Base-by-base conservation (phyloP, 2,113 vertebrate genomes). In the Macrotus californicus region DNA sequence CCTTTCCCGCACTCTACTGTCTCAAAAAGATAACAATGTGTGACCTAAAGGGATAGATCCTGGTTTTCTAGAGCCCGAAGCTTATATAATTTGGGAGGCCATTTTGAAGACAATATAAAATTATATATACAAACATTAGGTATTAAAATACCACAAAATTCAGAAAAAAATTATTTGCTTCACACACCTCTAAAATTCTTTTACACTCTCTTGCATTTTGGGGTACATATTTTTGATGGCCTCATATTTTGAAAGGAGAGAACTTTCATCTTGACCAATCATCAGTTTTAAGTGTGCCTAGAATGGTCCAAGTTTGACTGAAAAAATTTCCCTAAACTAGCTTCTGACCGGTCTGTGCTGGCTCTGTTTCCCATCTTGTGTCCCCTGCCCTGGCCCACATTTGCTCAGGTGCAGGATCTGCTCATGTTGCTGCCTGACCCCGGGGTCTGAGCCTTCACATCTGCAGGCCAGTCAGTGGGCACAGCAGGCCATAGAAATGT, bases 381-480 rank as follows among this genome's bases (percentile, higher is more conserved):
- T 79, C 52, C 85, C 31, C 61, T 77, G n/a, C 4, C 16, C 11
- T 6, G 15, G 12, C 54, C 67, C 72, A 46, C 7, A 16, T 10
- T 24, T 3, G n/a, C 16, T 18, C 61, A 26, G n/a, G 34, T 34
- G 48, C 56, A 41, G 36, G 48, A 43, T 5, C 2, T 39, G 39
- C 39, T 56, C 8, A 1, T 14, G 2, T 22, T 4, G 2, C 7
- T 48, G 24, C 14, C 0, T 0, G 67, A 76, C 48, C 48, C 48
- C 41, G 39, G 41, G 59, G 43, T 59, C 75, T 16, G 56, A 85
- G 79, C 79, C 70, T 43, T 83, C 41, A 0, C 7, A 9, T 21
- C 31, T 64, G 21, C 3, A 12, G 3, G 22, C 56, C 0, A 0
- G 75, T 46, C 2, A 34, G 15, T 24, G 1, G 29, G 6, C 64